Percentiles rank a stretch among this genome's conserved stretches.
Conservation (phyloP, 1,140 invertebrate species). For the Helicoverpa zea region DNA sequence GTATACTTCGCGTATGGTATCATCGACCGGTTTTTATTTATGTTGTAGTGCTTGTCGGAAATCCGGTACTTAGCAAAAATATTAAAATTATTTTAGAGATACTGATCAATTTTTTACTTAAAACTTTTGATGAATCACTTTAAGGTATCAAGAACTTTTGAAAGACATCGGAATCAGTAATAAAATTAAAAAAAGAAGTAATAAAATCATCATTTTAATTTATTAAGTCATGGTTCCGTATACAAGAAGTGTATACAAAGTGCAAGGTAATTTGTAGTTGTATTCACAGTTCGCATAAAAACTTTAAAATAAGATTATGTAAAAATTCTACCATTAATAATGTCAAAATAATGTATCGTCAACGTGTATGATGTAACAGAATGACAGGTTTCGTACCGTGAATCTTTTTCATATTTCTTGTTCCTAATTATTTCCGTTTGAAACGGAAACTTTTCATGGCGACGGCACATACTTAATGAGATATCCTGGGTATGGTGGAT, state of each 20-base stretch:
- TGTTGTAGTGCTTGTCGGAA: slow-evolving; percentile 18
- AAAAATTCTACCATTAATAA: neutral
- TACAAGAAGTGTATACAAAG: too few relatives aligned
- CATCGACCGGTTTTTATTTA: slow-evolving; percentile 17
- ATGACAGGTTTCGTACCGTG: slow-evolving; percentile 4
- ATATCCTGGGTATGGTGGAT: slow-evolving; percentile 19
- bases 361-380: slow-evolving; percentile 10
- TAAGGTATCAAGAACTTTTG: too few relatives aligned
- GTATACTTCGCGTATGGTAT: neutral
- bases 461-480: slow-evolving; percentile 20
- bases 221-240: too few relatives aligned
- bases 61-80: slow-evolving; percentile 29
- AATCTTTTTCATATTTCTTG: slow-evolving; percentile 35
- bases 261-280: too few relatives aligned
- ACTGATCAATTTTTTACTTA: neutral
- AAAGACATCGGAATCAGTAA: too few relatives aligned
- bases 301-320: too few relatives aligned
- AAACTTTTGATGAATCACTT: neutral
- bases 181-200: too few relatives aligned
- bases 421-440: slow-evolving; percentile 35
- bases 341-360: neutral
- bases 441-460: slow-evolving; percentile 2
- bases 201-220: too few relatives aligned
- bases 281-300: too few relatives aligned
- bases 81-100: neutral